These are phyloP conservation scores for Sycophila sp. DNA, from an alignment of 1,140 invertebrate species.

Conservation along the genomic window DNA sequence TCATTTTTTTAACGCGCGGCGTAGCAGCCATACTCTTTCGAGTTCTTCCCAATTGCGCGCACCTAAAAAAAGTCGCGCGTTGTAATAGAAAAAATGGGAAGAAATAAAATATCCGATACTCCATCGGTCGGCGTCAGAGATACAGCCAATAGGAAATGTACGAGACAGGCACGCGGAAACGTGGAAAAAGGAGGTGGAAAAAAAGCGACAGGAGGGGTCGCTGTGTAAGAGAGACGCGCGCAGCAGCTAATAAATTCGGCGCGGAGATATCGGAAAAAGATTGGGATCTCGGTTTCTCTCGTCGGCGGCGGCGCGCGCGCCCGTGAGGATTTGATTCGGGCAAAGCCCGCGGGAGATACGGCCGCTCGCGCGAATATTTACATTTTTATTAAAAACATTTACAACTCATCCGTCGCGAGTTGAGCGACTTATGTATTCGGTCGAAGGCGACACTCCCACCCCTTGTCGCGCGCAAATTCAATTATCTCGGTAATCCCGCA, in stretches of 20 bases:
- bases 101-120: too few species aligned
- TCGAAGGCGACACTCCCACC: background rate
- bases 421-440: background rate
- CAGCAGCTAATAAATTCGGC: constrained; percentile 28
- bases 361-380: constrained; percentile 48
- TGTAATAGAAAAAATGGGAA: too few species aligned
- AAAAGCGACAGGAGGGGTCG: background rate
- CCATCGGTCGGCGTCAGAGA: too few species aligned
- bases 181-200: background rate
- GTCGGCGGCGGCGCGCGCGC: background rate
- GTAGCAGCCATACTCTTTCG: too few species aligned
- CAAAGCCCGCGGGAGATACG: too few species aligned
- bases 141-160: too few species aligned
- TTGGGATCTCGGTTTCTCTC: too few species aligned
- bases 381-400: constrained; percentile 57
- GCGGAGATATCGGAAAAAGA: constrained; percentile 41
- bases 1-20: too few species aligned
- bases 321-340: constrained; percentile 10
- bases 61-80: too few species aligned
- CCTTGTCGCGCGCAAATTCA: constrained; percentile 43
- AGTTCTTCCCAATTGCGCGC: too few species aligned
- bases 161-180: too few species aligned
- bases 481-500: constrained; percentile 54
- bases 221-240: constrained; percentile 29
- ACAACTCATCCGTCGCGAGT: constrained; percentile 44